Evolutionary conservation across 1,140 invertebrate species (phyloP).

Genomic region (Papilio polyxenes): DNA sequence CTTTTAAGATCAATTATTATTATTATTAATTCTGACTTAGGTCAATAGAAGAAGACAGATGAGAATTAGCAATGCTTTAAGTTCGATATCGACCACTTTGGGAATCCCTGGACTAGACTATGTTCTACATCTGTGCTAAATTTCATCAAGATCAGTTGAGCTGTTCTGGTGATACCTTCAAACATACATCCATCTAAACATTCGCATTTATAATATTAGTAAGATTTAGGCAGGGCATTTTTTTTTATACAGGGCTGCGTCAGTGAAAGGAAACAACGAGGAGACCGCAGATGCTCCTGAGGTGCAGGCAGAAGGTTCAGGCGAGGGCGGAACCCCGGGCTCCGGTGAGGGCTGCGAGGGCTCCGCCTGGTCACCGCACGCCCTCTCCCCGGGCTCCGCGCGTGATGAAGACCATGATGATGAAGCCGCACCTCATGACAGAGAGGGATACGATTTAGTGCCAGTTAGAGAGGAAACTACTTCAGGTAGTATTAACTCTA

Average conservation of each 20-base stretch:
- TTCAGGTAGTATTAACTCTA: constrained; percentile 44
- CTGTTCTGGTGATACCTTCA: no score
- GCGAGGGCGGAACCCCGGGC: constrained; percentile 38
- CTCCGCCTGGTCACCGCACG: constrained; percentile 58
- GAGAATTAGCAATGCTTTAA: no score
- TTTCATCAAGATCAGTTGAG: no score
- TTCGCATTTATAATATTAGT: no score
- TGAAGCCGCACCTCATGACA: constrained; percentile 44
- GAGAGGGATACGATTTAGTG: constrained; percentile 53
- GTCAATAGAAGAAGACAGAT: no score
- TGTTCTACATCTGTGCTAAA: no score
- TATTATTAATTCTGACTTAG: no score
- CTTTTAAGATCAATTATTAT: no score
- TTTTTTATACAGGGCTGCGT: constrained; percentile 57
- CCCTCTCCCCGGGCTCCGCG: constrained; percentile 65
- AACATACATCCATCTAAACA: no score
- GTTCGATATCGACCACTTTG: no score
- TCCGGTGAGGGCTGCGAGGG: constrained; percentile 42
- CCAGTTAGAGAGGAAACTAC: constrained; percentile 52
- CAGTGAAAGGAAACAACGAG: constrained; percentile 51
- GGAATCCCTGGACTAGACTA: no score
- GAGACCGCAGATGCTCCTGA: constrained; percentile 43
- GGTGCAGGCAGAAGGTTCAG: constrained; percentile 40
- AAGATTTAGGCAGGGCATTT: no score
- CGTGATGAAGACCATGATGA: constrained; percentile 54